Base-by-base conservation (phyloP, 92 coral and sea anemone genomes). In the Epizoanthus illoricatus region DNA sequence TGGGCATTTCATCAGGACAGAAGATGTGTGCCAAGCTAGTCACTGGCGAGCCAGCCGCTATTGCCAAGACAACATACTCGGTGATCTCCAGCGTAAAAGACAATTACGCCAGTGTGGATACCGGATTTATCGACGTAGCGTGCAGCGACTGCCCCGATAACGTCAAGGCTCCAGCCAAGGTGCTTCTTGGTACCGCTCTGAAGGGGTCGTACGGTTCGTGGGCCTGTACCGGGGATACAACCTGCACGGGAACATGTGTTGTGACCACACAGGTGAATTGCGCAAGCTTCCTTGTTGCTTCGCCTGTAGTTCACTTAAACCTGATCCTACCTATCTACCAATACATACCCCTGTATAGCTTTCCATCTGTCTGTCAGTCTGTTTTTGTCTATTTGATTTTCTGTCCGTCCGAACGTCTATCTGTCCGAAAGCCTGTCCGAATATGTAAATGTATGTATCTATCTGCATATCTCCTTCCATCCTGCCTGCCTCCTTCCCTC, bases 231-330 rank as follows among this genome's bases (percentile, higher is more conserved):
- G 91, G 55, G 16, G 94, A 87, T 11, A 83, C 84, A 2, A 52
- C 80, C 16, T 93, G 97, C 70, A 74, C 89, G 73, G 94, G 97
- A 17, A 86, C 91, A 15, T 93, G 97, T 57, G 57, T 93, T 16
- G 86, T 90, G 39, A 68, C 94, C 12, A 75, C 86, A 60, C 94
- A 90, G 94, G 94, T 90, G 55, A 11, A 58, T 56, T 3, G 3
- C 69, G 5, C 3, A 9, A 64, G 4, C 3, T 20, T 9, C 3
- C 5, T 10, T 21, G 40, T n/a, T 33, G 16, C 3, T 33, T 23
- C 49, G 19, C n/a, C n/a, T 39, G 0, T 67, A 4, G 12, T 3
- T 13, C 15, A 10, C 15, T 0, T 10, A 9, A 52, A 0, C 9
- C 56, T 7, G 15, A 52, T 52, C 56, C 56, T 52, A 52, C 56